phyloP scores from a whole-genome alignment of 2,888 invertebrate genomes.

The Noctua janthe region DNA sequence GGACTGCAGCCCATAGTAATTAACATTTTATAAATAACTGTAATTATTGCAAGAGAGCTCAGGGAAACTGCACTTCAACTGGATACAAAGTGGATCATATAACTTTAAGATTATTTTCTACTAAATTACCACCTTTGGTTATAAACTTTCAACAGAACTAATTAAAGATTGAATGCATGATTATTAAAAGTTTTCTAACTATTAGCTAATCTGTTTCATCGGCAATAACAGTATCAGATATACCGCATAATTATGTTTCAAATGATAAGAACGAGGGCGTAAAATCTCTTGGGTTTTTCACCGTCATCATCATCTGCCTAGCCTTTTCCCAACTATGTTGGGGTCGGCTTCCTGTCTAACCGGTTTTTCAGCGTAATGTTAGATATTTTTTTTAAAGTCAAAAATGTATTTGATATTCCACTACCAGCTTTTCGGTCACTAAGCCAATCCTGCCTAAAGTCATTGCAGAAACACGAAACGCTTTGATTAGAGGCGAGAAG shows the following conservation, averaged over 20 bases:
- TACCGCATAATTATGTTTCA: background rate
- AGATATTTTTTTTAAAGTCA: too few relatives aligned
- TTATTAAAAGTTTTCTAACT: slow-evolving; percentile 23
- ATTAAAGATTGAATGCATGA: slow-evolving; percentile 11
- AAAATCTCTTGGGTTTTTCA: too few relatives aligned
- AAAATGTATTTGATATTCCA: too few relatives aligned
- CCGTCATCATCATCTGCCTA: too few relatives aligned
- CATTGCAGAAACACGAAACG: too few relatives aligned
- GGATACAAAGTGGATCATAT: background rate
- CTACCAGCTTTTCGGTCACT: too few relatives aligned
- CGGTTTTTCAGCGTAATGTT: too few relatives aligned
- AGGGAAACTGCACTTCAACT: slow-evolving; percentile 2
- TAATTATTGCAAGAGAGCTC: background rate
- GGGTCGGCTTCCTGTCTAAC: too few relatives aligned
- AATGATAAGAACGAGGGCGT: background rate
- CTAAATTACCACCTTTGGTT: slow-evolving; percentile 19
- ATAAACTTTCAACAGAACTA: slow-evolving; percentile 15
- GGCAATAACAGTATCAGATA: background rate
- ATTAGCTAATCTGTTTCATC: slow-evolving; percentile 6
- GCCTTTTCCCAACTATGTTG: too few relatives aligned
- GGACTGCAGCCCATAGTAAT: background rate
- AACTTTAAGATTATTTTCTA: slow-evolving; percentile 12
- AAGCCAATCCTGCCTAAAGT: too few relatives aligned
- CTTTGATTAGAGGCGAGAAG: too few relatives aligned
- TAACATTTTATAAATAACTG: background rate